Evolutionary conservation across 2,797 vertebrate species (phyloP), one percentile per base, ranked within the genome.

Genomic region (Poeciliopsis gracilis): DNA sequence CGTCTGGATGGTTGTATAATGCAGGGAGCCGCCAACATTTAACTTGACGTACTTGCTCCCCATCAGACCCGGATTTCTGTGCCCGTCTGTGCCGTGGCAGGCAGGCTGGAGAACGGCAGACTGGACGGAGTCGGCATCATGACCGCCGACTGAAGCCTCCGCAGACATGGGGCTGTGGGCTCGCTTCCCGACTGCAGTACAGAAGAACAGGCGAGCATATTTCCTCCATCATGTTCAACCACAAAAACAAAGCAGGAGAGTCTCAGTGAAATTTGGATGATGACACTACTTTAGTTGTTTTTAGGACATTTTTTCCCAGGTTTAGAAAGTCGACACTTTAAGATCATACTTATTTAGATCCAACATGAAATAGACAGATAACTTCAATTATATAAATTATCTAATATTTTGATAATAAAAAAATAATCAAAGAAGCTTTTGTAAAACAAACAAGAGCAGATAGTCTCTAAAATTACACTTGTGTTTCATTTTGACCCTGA

Each of bases 1-100:
- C 2, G 97, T 98, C 90, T 97, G 97, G 84, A 97, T 94, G 0
- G 97, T 98, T 57, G 97, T 98, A 89, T 97, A 98, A 94, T 97
- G 96, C 84, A 98, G 93, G 0, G 96, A 96, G 78, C 97, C 97
- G 4, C 97, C 97, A 79, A 98, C 97, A 28, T 98, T 98, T 78
- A 98, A 91, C 90, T 98, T 97, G 89, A 98, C 95, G 38, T 97
- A 97, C 89, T 97, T 97, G 93, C 96, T 97, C 75, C 96, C 96
- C 16, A 95, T 86, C 78, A 97, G 92, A 79, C 93, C 91, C 6
- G 77, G 86, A 71, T 76, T 90, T 41, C 84, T 72, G 59, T 90
- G 90, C 73, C 90, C 90, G 7, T 94, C 94, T 1, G 87, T 88
- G 84, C 88, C 93, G 15, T 92, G 92, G 81, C 89, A 88, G 76